These are phyloP conservation scores for Brachypalpus laphriformis DNA, from an alignment of 2,888 invertebrate species.

Conservation along the genomic window DNA sequence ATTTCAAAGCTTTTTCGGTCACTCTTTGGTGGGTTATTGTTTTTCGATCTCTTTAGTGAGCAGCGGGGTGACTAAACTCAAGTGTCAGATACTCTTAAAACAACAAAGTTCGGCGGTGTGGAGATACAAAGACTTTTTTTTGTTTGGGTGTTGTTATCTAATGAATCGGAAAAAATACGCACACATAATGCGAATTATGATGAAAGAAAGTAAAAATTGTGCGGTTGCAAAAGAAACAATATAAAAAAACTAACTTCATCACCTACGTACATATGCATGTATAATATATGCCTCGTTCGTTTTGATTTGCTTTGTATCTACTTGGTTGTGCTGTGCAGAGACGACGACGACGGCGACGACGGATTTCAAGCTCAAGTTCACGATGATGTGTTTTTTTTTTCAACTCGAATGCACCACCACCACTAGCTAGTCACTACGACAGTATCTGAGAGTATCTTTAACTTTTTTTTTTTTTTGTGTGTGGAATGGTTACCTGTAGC, in stretches of 20 bases:
- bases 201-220: slow-evolving; percentile 59
- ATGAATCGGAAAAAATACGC: slow-evolving; percentile 3
- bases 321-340: slow-evolving; percentile 18
- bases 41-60: slow-evolving; percentile 40
- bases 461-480: slow-evolving; percentile 10
- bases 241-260: neutral
- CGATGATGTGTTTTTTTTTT: slow-evolving; percentile 31
- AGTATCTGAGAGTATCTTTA: slow-evolving; percentile 23
- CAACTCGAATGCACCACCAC: neutral
- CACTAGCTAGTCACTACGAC: neutral
- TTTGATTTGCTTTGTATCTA: slow-evolving; percentile 1
- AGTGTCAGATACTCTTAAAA: slow-evolving; percentile 54
- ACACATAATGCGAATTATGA: slow-evolving; percentile 61
- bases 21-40: too few relatives aligned
- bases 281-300: neutral
- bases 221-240: slow-evolving; percentile 31
- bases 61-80: slow-evolving; percentile 52
- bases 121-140: slow-evolving; percentile 36
- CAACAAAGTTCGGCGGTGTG: slow-evolving; percentile 44
- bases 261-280: neutral
- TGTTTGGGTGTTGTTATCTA: slow-evolving; percentile 67
- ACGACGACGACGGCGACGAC: neutral
- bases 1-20: slow-evolving; percentile 18
- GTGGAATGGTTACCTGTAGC: slow-evolving; percentile 57
- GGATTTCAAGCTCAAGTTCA: slow-evolving; percentile 73